Base-by-base conservation (phyloP, 2,113 vertebrate species). In the Neodontobutis hainanensis region DNA sequence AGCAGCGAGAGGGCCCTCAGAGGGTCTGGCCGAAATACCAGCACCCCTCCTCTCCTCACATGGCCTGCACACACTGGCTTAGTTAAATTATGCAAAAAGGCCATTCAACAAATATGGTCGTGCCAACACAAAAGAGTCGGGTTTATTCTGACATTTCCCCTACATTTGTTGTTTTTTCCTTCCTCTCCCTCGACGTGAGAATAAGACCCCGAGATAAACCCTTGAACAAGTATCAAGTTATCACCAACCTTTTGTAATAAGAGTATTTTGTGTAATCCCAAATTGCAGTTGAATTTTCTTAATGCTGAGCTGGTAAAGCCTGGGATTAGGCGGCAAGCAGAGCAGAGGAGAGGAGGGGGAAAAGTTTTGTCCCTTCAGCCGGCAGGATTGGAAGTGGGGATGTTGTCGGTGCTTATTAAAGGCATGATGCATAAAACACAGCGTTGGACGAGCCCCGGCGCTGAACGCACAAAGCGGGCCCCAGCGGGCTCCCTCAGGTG, bases 221-320 rank as follows among this genome's bases (percentile, higher is more conserved):
- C 82, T 77, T 65, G 72, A 87, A 89, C 88, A 92, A 93, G 90
- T 92, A 90, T 93, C 90, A 89, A 92, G 88, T 92, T 91, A 94
- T 95, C 93, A 88, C 79, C 82, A 83, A 88, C 75, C 88, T 90
- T 90, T 92, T 92, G 91, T 90, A 92, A 94, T 90, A 92, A 93
- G 91, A 94, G 91, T 92, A 93, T 94, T 95, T 92, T 94, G 93
- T 95, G 93, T 96, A 95, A 96, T 95, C 94, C 95, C 91, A 94
- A 93, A 94, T 93, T 95, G 94, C 91, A 88, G 92, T 89, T 89
- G 93, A 93, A 92, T 94, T 93, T 93, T 93, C 92, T 92, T 94
- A 94, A 93, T 91, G 94, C 93, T 92, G 94, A 93, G 90, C 92
- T 90, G 89, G 81, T 93, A 95, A 95, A 95, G 92, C 89, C 94